phyloP scores from a whole-genome alignment of 2,888 invertebrate genomes.

The Brassicogethes aeneus region DNA sequence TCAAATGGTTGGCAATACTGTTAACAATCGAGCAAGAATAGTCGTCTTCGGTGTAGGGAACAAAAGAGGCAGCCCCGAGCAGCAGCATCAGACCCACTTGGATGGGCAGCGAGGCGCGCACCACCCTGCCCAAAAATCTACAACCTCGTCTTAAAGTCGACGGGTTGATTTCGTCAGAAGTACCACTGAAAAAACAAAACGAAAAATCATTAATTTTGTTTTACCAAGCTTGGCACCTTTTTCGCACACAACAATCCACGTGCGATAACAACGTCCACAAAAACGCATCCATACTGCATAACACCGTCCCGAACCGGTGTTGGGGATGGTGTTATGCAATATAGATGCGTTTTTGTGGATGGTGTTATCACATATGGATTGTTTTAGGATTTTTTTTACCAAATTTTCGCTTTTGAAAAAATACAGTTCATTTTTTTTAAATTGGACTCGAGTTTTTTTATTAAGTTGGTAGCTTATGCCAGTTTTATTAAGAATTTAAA shows the following conservation, averaged over 20 bases:
- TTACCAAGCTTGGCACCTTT: background rate
- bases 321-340: no score
- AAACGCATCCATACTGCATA: no score
- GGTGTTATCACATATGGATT: no score
- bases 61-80: conserved; percentile 86
- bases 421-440: no score
- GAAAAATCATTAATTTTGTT: conserved; percentile 1
- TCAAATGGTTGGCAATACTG: conserved; percentile 71
- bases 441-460: no score
- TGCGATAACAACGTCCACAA: background rate
- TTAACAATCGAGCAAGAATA: conserved; percentile 79
- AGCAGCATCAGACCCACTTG: conserved; percentile 89
- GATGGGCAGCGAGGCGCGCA: conserved; percentile 86
- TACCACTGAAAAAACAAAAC: conserved; percentile 27
- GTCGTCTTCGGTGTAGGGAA: conserved; percentile 81
- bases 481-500: no score
- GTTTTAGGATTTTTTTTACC: no score
- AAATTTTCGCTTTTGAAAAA: no score
- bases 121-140: conserved; percentile 80
- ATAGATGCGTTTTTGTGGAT: no score
- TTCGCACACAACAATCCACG: background rate
- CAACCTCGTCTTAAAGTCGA: conserved; percentile 66
- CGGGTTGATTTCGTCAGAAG: conserved; percentile 44
- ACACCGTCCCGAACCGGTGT: no score
- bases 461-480: no score